Evolutionary conservation across 2,113 vertebrate genomes (phyloP), one percentile per base, ranked within the genome.

Genomic region (Sula dactylatra): DNA sequence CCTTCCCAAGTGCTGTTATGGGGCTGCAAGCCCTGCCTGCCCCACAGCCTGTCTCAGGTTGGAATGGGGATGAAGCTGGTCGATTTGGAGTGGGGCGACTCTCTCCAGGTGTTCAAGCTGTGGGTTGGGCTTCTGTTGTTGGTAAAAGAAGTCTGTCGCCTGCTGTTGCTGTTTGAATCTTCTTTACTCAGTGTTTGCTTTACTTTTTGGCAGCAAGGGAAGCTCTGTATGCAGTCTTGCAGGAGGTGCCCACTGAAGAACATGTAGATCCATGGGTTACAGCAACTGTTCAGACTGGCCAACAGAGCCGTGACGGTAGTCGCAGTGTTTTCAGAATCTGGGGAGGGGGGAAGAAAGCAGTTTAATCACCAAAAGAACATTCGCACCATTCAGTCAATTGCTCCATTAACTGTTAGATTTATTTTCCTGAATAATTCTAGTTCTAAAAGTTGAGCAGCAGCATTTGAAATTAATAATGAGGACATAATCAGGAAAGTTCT

Each of bases 231-330:
- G 34, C 99, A 99, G 95, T 99, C 99, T 85, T 99, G 99, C 55
- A 99, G 98, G 78, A 99, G 99, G 78, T 99, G 99, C 11, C 99
- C 99, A 3, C 99, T 99, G 96, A 99, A 99, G 97, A 99, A 99
- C 99, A 99, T 99, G 98, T 99, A 99, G 96, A 99, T 99, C 99
- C 99, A 99, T 0, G 99, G 99, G 97, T 99, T 99, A 84, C 99
- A 99, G 97, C 99, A 99, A 82, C 99, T 99, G 96, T 99, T 99
- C 94, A 99, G 98, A 73, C 99, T 99, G 93, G 98, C 99, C 79
- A 99, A 97, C 82, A 99, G 98, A 7, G 99, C 99, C 0, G 99
- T 99, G 86, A 99, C 98, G 17, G 99, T 99, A 62, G 99, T 98
- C 0, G 98, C 98, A 7, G 98, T 98, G 98, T 99, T 99, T 94